A percentile compares a stretch with the other conserved stretches of the same genome.
Conservation (phyloP, 1,140 invertebrate species). For the Aphelinus atriplicis region DNA sequence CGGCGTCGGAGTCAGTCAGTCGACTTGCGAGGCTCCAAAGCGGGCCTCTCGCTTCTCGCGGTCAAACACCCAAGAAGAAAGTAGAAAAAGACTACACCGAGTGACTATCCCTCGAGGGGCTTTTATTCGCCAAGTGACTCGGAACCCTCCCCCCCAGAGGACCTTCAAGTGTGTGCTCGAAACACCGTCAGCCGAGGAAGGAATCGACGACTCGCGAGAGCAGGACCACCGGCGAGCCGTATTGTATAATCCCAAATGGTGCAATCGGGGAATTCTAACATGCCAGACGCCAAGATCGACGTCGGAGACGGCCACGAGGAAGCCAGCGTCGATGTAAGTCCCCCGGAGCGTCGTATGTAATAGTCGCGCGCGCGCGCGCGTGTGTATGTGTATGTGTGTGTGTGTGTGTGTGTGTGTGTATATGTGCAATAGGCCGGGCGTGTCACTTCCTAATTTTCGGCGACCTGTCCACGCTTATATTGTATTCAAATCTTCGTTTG, state of each 20-base stretch:
- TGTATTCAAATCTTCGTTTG: no score
- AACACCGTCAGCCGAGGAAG: no score
- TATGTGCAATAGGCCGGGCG: no score
- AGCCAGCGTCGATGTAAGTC: conserved; percentile 52
- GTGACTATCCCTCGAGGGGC: no score
- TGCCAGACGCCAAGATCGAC: conserved; percentile 55
- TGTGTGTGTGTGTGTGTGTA: no score
- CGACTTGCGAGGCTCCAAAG: conserved; percentile 53
- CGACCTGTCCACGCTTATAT: no score
- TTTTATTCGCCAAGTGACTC: no score
- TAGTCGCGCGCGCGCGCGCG: neutral
- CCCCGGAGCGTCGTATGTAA: neutral
- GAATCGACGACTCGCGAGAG: neutral
- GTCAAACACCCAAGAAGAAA: neutral
- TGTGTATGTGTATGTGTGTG: no score
- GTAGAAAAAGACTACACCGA: neutral
- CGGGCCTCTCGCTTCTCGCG: no score
- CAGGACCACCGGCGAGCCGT: neutral
- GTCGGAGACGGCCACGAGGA: conserved; percentile 48
- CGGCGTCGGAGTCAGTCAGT: conserved; percentile 57
- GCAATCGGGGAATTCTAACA: conserved; percentile 39
- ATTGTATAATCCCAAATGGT: conserved; percentile 23
- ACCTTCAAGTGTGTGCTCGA: no score
- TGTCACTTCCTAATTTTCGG: no score
- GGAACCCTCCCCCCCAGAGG: no score